Percentiles rank a stretch among this genome's conserved stretches.
Evolutionary conservation across 2,113 vertebrate species (phyloP).

Genomic region (Nibea albiflora): DNA sequence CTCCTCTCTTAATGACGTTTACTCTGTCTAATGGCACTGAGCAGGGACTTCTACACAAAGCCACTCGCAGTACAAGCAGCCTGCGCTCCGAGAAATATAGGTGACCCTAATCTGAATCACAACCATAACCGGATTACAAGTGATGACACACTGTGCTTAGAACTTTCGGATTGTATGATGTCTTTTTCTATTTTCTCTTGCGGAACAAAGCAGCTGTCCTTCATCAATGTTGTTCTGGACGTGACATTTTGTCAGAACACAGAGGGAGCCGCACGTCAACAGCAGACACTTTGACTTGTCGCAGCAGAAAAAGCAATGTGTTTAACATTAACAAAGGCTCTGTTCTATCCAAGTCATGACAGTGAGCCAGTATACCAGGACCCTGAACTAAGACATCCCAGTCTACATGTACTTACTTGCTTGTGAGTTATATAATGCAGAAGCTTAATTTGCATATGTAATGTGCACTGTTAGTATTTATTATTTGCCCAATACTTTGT

Average conservation of each 20-base stretch:
- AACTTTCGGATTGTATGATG: neutral
- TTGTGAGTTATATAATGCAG: neutral
- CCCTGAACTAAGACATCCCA: neutral
- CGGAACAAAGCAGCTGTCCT: neutral
- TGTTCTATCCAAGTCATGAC: neutral
- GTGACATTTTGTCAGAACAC: neutral
- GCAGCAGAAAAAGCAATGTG: neutral
- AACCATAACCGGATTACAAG: conserved; percentile 34
- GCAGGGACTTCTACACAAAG: conserved; percentile 20
- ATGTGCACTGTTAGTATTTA: neutral
- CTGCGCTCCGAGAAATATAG: conserved; percentile 7
- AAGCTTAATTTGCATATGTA: neutral
- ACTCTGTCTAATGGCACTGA: conserved; percentile 33
- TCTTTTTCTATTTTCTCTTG: neutral
- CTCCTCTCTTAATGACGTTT: conserved; percentile 31
- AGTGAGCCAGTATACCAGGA: neutral
- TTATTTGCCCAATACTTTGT: conserved; percentile 1
- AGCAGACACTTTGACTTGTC: neutral
- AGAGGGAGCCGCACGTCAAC: neutral
- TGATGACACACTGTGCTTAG: neutral
- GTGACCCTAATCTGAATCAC: conserved; percentile 43
- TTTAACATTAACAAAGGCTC: neutral
- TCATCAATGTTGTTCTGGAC: neutral
- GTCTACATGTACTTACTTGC: neutral
- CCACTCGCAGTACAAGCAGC: conserved; percentile 12